These are phyloP conservation scores for Isurus oxyrinchus DNA, from an alignment of 2,113 vertebrate species.

Conservation along the genomic window DNA sequence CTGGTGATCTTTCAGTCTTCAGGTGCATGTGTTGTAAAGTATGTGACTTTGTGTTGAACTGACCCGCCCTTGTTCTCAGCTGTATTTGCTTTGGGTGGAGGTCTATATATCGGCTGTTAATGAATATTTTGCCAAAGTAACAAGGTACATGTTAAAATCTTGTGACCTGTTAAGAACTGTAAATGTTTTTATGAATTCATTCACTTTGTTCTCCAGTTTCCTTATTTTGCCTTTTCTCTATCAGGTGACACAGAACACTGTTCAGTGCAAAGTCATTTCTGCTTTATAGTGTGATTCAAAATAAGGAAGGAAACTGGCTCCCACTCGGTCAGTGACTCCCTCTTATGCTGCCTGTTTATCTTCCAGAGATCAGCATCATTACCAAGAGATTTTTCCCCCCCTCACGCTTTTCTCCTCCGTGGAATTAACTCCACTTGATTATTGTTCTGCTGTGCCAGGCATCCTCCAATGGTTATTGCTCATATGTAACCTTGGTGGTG, in stretches of 20 bases:
- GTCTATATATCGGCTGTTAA: background rate
- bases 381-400: background rate
- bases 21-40: background rate
- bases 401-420: background rate
- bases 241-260: background rate
- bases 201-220: background rate
- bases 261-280: background rate
- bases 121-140: conserved; percentile 18
- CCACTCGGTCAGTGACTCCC: background rate
- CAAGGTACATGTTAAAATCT: background rate
- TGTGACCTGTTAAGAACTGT: background rate
- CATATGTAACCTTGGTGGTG: background rate
- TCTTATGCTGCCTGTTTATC: background rate
- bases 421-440: background rate
- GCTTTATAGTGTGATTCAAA: background rate
- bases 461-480: background rate
- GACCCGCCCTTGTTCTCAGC: background rate
- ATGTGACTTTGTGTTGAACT: background rate
- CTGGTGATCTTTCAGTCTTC: background rate
- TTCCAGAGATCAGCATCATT: background rate
- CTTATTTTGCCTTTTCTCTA: background rate
- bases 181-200: background rate
- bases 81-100: background rate
- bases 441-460: background rate
- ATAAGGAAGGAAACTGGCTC: background rate